Base-by-base conservation (phyloP, 2,888 invertebrate genomes). In the Tachystola acroxantha region DNA sequence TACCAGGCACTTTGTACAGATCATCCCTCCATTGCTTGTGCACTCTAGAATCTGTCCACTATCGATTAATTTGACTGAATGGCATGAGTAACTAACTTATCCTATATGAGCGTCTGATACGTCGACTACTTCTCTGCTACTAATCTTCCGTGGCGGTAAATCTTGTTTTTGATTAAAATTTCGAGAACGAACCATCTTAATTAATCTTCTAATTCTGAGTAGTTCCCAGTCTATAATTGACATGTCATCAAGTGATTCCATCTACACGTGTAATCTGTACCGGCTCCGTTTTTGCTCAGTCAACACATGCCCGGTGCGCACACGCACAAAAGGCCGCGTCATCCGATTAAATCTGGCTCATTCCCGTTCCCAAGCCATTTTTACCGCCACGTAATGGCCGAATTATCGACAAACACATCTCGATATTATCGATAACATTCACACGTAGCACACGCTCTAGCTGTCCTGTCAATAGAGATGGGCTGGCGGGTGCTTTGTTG, bases 391-490 rank as follows among this genome's bases (percentile, higher is more conserved):
- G 78, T 81, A 81, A 81, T 81, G 74, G 77, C 62, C 57, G 64
- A 78, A 64, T 64, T 80, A 78, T 79, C 77, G 76, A 78, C 58
- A 60, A 60, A 64, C 62, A 68, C 62, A 79, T 82, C 82, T 75
- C 75, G 81, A 81, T 80, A 56, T 52, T 64, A 68, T 78, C 75
- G 85, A 86, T 84, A 84, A 71, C 77, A 84, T 85, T 85, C 85
- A 84, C 85, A 85, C 85, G 71, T 82, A 76, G 82, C 82, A 82
- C 85, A 85, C 85, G 84, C 80, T 77, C 75, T 60, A 60, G 63
- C 65, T 64, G 51, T 51, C 70, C 63, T 78, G 80, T 80, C 79
- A 75, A 72, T 80, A 80, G 77, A 70, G 76, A 69, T 75, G 74
- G 69, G 70, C 60, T 60, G 76, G 77, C 79, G 79, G 77, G 67